phyloP scores from a whole-genome alignment of 1,140 invertebrate species.

The Andricus grossulariae region DNA sequence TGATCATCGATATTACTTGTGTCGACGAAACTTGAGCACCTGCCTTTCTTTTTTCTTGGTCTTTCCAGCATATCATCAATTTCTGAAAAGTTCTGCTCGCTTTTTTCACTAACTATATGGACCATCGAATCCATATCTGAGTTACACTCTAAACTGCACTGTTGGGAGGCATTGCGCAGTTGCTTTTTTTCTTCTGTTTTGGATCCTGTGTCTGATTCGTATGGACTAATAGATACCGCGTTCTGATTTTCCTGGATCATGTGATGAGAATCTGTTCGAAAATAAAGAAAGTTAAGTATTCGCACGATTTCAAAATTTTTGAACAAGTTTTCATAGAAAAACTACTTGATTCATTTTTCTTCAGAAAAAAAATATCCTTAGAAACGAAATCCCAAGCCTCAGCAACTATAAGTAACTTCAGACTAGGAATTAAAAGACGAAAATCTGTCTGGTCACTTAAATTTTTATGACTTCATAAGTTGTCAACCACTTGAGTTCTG shows the following conservation, averaged over 20 bases:
- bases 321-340: too few relatives aligned
- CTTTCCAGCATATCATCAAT: constrained; percentile 59
- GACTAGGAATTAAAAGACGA: too few relatives aligned
- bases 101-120: constrained; percentile 74
- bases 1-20: constrained; percentile 38
- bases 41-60: constrained; percentile 30
- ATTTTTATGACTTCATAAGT: too few relatives aligned
- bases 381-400: too few relatives aligned
- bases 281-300: neutral
- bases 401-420: too few relatives aligned
- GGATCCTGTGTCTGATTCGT: constrained; percentile 70
- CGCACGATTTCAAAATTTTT: too few relatives aligned
- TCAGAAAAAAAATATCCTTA: too few relatives aligned
- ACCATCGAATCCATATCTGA: constrained; percentile 85
- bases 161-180: constrained; percentile 77
- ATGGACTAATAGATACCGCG: constrained; percentile 55
- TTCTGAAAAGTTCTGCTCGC: constrained; percentile 70
- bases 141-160: constrained; percentile 82
- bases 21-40: constrained; percentile 50
- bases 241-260: constrained; percentile 49
- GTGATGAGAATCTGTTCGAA: constrained; percentile 19
- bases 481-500: too few relatives aligned
- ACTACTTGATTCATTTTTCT: too few relatives aligned
- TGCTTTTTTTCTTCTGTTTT: constrained; percentile 76
- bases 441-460: too few relatives aligned